Evolutionary conservation across 2,113 vertebrate genomes (phyloP).

Genomic region (Centropristis striata): DNA sequence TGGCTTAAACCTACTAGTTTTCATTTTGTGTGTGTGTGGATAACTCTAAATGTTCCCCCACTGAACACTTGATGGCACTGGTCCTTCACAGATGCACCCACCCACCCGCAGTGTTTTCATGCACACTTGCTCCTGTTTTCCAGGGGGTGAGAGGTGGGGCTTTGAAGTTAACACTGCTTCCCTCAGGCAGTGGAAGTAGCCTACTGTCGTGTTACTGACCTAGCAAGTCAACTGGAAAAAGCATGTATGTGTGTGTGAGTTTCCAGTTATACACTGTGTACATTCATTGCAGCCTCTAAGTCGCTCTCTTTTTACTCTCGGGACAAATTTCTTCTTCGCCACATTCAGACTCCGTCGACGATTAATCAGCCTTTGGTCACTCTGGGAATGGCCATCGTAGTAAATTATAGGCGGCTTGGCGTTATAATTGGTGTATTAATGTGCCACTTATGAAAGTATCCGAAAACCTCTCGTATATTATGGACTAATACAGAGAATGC

Average conservation of each 20-base stretch:
- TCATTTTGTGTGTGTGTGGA: background rate
- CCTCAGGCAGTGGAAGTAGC: conserved; percentile 81
- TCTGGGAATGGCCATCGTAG: conserved; percentile 3
- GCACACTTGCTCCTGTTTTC: conserved; percentile 70
- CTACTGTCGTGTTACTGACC: conserved; percentile 73
- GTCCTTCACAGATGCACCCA: conserved; percentile 57
- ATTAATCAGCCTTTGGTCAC: conserved; percentile 49
- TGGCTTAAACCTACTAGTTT: conserved; percentile 16
- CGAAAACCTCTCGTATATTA: conserved; percentile 41
- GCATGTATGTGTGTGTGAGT: conserved; percentile 52
- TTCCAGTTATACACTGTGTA: conserved; percentile 58
- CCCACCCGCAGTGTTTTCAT: conserved; percentile 59
- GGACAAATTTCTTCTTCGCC: conserved; percentile 39
- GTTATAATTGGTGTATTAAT: conserved; percentile 22
- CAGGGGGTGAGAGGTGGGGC: conserved; percentile 40
- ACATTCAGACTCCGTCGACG: conserved; percentile 24
- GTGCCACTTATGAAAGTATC: conserved; percentile 44
- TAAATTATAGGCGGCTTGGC: conserved; percentile 46
- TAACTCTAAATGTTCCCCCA: conserved; percentile 13
- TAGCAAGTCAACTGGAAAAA: conserved; percentile 69
- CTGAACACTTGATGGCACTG: conserved; percentile 78
- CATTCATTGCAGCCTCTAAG: conserved; percentile 63
- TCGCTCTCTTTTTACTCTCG: conserved; percentile 6
- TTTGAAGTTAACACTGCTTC: conserved; percentile 75
- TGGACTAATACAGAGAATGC: conserved; percentile 49